Evolutionary conservation across 2,797 vertebrate species (phyloP).

Genomic region (Micrastur ruficollis): DNA sequence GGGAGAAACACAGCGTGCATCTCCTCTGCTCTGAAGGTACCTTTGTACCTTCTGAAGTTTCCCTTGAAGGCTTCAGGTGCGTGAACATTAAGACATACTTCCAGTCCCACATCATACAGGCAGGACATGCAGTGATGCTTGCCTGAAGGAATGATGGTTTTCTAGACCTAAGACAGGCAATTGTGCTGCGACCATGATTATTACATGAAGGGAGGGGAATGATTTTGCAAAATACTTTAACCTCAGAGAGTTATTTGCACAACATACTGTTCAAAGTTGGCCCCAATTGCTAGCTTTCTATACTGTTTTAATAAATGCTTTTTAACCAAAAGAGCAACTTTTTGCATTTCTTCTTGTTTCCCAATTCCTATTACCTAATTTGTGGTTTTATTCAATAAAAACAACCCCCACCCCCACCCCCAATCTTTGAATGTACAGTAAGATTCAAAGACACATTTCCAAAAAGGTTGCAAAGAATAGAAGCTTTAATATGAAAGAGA

Average conservation of each 20-base stretch:
- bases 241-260: not conserved
- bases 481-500: not conserved
- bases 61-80: not conserved
- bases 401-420: not conserved
- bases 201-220: not conserved
- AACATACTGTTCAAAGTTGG: not conserved
- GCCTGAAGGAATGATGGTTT: not conserved
- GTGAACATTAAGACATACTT: constrained; percentile 12
- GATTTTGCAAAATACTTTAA: constrained; percentile 22
- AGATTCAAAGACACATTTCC: not conserved
- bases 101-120: not conserved
- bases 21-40: not conserved
- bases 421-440: not conserved
- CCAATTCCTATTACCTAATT: not conserved
- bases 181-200: not conserved
- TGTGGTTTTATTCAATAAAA: not conserved
- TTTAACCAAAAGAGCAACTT: not conserved
- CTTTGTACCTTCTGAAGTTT: not conserved
- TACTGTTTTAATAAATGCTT: not conserved
- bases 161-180: not conserved
- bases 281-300: not conserved
- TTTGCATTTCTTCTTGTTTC: not conserved
- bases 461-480: not conserved
- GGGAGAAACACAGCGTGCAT: not conserved
- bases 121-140: not conserved